A percentile compares a stretch with the other conserved stretches of the same genome.
phyloP scores from a whole-genome alignment of 1,140 invertebrate species.

The Nomia melanderi region DNA sequence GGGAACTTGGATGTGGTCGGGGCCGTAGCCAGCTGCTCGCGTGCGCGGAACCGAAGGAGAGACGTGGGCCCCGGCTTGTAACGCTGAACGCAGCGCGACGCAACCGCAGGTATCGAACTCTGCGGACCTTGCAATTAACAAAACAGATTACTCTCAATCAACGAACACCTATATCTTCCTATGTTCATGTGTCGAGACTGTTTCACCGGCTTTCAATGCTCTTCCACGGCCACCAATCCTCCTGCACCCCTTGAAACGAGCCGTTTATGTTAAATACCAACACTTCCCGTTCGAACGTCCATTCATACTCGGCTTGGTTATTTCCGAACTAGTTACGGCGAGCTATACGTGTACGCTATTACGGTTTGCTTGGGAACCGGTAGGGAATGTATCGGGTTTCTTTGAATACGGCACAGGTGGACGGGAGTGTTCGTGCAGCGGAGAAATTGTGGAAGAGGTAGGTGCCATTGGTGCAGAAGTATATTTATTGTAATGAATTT shows the following conservation, averaged over 20 bases:
- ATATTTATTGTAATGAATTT: too few species aligned
- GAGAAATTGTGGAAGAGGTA: too few species aligned
- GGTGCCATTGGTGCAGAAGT: too few species aligned
- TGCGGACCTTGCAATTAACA: slow-evolving; percentile 77
- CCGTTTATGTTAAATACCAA: slow-evolving; percentile 18
- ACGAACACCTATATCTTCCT: slow-evolving; percentile 64
- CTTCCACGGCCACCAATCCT: slow-evolving; percentile 7
- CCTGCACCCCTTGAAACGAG: background rate
- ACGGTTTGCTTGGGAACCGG: too few species aligned
- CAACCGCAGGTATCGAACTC: slow-evolving; percentile 74
- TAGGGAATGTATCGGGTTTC: too few species aligned
- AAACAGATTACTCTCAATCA: slow-evolving; percentile 78
- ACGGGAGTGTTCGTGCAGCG: too few species aligned
- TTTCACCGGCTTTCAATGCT: slow-evolving; percentile 51
- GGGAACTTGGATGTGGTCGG: slow-evolving; percentile 45
- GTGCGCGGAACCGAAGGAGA: slow-evolving; percentile 33
- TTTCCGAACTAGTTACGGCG: too few species aligned
- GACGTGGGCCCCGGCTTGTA: slow-evolving; percentile 40
- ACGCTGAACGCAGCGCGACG: slow-evolving; percentile 69
- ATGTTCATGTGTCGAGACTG: slow-evolving; percentile 35
- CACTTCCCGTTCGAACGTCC: background rate
- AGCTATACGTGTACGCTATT: too few species aligned
- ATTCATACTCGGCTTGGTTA: too few species aligned
- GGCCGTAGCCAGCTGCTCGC: slow-evolving; percentile 32
- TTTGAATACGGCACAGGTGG: too few species aligned